A percentile compares a stretch with the other conserved stretches of the same genome.
Evolutionary conservation across 2,888 invertebrate genomes (phyloP).

Genomic region (Microctonus aethiopoides): DNA sequence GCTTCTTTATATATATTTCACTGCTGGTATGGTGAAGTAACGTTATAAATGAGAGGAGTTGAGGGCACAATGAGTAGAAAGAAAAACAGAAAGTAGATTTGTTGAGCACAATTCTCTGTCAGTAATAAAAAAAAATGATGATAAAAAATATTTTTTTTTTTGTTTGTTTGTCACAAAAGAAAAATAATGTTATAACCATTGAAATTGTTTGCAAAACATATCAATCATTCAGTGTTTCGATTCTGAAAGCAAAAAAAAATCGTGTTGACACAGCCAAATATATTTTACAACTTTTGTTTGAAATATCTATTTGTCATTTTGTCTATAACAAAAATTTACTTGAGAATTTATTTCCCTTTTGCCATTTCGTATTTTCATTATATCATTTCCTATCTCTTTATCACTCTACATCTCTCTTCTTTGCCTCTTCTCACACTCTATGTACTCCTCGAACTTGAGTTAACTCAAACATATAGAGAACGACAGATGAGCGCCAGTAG

Average conservation of each 20-base stretch:
- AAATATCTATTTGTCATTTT: background rate
- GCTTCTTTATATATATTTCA: slow-evolving; percentile 47
- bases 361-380: background rate
- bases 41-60: background rate
- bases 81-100: background rate
- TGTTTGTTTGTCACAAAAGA: background rate
- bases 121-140: background rate
- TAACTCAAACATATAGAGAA: slow-evolving; percentile 27
- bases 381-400: background rate
- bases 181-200: background rate
- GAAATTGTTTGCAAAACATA: background rate
- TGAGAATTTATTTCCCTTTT: background rate
- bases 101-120: background rate
- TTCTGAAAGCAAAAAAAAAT: background rate
- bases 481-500: slow-evolving; percentile 24
- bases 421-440: background rate
- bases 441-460: slow-evolving; percentile 17
- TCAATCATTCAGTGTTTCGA: background rate
- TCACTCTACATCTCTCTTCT: background rate
- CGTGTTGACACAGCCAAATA: background rate
- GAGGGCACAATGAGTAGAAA: background rate
- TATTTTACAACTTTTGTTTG: background rate
- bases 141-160: background rate
- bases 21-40: background rate
- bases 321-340: background rate